These are phyloP conservation scores for Hofmannophila pseudospretella DNA, from an alignment of 2,888 invertebrate species.

Conservation along the genomic window DNA sequence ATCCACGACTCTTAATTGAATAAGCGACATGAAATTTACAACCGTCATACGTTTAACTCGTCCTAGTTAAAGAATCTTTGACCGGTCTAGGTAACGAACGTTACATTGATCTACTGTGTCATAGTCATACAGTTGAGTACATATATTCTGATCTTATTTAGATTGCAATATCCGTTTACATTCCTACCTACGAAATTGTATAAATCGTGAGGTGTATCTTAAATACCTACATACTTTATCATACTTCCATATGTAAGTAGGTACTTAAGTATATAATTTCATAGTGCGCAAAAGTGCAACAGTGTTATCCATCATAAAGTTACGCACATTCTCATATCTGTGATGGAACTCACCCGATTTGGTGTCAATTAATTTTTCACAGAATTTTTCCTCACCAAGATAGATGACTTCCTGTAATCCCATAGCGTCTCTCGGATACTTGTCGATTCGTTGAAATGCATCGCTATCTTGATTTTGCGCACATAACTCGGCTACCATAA, in stretches of 20 bases:
- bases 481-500: slow-evolving; percentile 1
- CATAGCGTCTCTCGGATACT: slow-evolving; percentile 1
- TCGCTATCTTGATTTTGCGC: slow-evolving; percentile 5
- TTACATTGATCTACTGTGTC: neutral
- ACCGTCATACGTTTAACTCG: slow-evolving; percentile 61
- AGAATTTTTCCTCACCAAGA: slow-evolving; percentile 19
- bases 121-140: too few relatives aligned
- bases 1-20: slow-evolving; percentile 72
- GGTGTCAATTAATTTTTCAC: slow-evolving; percentile 33
- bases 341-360: slow-evolving; percentile 17
- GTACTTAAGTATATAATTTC: too few relatives aligned
- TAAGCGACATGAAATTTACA: slow-evolving; percentile 71
- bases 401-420: slow-evolving; percentile 13
- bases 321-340: neutral
- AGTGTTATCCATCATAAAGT: too few relatives aligned
- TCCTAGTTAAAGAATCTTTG: slow-evolving; percentile 52
- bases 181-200: too few relatives aligned
- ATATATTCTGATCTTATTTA: too few relatives aligned
- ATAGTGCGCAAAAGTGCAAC: neutral
- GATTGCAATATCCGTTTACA: too few relatives aligned
- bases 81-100: slow-evolving; percentile 23
- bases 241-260: too few relatives aligned
- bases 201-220: too few relatives aligned
- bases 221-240: too few relatives aligned
- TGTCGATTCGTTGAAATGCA: slow-evolving; percentile 9